These are phyloP conservation scores for Ridgeia piscesae DNA, from an alignment of 1,140 invertebrate species.

Conservation along the genomic window DNA sequence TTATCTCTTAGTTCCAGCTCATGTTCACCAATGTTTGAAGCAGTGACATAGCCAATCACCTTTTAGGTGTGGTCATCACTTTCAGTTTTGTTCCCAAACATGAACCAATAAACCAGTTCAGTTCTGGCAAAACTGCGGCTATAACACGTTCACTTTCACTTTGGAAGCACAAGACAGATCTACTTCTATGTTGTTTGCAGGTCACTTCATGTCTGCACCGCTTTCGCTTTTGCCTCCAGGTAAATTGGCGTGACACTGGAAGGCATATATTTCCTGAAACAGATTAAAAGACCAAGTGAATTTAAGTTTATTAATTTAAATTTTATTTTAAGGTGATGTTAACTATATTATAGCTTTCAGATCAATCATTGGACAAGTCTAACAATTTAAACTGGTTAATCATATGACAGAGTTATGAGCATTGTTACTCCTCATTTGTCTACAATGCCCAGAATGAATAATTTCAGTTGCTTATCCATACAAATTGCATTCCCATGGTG, in stretches of 20 bases:
- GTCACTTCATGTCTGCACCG: background rate
- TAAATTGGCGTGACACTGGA: background rate
- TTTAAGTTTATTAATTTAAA: no score
- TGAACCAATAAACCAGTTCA: background rate
- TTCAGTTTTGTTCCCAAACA: background rate
- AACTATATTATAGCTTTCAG: no score
- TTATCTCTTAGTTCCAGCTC: background rate
- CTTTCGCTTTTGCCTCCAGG: background rate
- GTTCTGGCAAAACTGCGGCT: background rate
- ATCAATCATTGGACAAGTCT: no score
- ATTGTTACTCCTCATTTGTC: no score
- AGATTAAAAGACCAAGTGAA: background rate
- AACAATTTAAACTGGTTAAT: no score
- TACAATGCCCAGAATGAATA: no score
- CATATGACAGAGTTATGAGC: no score
- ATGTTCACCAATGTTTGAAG: background rate
- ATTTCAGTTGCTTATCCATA: no score
- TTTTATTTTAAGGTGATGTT: no score
- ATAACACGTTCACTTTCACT: background rate
- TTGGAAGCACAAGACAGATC: background rate
- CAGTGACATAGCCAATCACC: background rate
- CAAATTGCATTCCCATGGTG: no score
- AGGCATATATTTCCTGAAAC: background rate
- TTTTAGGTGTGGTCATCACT: background rate
- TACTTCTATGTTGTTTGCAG: background rate